Evolutionary conservation across 2,113 vertebrate genomes (phyloP), one percentile per base, ranked within the genome.

Genomic region (Columba livia): DNA sequence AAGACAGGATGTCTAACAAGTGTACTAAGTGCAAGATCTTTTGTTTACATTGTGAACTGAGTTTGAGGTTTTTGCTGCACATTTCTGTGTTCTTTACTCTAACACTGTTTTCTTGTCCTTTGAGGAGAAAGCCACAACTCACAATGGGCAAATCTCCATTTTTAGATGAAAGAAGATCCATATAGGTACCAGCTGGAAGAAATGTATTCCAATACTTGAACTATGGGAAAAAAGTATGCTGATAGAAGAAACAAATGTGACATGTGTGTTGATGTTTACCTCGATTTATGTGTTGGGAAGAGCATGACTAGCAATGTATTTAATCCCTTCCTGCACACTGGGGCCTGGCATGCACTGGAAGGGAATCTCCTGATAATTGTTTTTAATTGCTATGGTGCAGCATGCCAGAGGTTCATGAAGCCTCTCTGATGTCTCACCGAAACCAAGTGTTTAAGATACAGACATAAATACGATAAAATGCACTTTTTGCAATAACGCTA

Each of bases 1-100:
- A 81, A 78, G 89, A 82, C 69, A 87, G 81, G 90, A 70, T 94
- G 67, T 73, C 64, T 91, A 91, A 66, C 40, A 89, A 94, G 67
- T 77, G 61, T 23, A 83, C 11, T 94, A 61, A 96, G 40, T 79
- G 57, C 53, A 79, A 89, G 78, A 66, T 58, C 60, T 91, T 73
- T 71, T 82, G 56, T 86, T 93, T 90, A 72, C 42, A 8, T 47
- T 79, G 32, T 89, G 42, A 87, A n/a, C 50, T n/a, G 54, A 81
- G 21, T 79, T 70, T 34, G 51, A 28, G 4, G 0, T 92, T 72
- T 72, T 88, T 73, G n/a, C 28, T 83, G 54, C 65, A 29, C 6
- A 21, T 13, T 44, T 65, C 44, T 79, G 34, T 61, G 23, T 80
- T 81, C 36, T 65, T 82, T 80, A 44, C 84, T 71, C 23, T 47